Base-by-base conservation (phyloP, 1,140 invertebrate species). In the Sinella curviseta region DNA sequence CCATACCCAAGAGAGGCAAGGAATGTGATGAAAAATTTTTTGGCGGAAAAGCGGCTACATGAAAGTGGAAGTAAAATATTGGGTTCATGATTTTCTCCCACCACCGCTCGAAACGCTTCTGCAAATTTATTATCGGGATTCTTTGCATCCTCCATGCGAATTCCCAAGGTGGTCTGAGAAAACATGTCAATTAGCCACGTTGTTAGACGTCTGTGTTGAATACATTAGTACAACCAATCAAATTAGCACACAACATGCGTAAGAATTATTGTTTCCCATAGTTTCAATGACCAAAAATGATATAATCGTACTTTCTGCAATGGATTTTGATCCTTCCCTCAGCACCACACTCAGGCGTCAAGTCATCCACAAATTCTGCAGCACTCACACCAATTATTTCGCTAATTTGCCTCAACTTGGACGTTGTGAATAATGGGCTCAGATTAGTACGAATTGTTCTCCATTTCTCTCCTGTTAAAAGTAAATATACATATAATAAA, bases 171-270 rank as follows among this genome's bases (percentile, higher is more conserved):
- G 17, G 31, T 73, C 70, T 74, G 39, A 54, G 81, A 55, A 75
- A 82, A 82, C 79, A 80, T 78, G 54, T 82, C 81, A 65, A 82
- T 82, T 20, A 82, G 55, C 70, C 70, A 82, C 1, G 77, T 36
- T 1, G 81, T 57, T 30, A 82, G 35, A 1, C 79, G 77, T 28
- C 81, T 82, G 31, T 1, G 73, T 36, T 60, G n/a, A n/a, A n/a
- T n/a, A n/a, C n/a, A n/a, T n/a, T n/a, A n/a, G n/a, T n/a, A n/a
- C n/a, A n/a, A n/a, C n/a, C n/a, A n/a, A n/a, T n/a, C n/a, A n/a
- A n/a, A n/a, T n/a, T n/a, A n/a, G n/a, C n/a, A n/a, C n/a, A n/a
- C n/a, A n/a, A n/a, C n/a, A n/a, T n/a, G n/a, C n/a, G n/a, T n/a
- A n/a, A n/a, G n/a, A n/a, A n/a, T n/a, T n/a, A n/a, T n/a, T n/a